Evolutionary conservation across 2,113 vertebrate genomes (phyloP), one percentile per base, ranked within the genome.

Genomic region (Accipiter virgatus): DNA sequence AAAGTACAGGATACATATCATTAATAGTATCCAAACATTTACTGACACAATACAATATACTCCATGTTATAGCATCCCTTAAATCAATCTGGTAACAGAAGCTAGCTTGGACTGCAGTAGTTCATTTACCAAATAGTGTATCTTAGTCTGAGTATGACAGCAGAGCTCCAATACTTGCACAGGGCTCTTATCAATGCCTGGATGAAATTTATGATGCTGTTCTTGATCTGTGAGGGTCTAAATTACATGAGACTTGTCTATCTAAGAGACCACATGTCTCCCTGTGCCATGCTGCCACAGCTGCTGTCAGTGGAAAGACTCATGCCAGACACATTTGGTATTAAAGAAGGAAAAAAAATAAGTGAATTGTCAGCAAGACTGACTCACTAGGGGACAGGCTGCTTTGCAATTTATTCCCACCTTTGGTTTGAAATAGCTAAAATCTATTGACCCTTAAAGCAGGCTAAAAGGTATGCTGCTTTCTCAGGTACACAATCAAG

Each of bases 331-430:
- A 93, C 13, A 63, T 61, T 82, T 73, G 48, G 25, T 80, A 95
- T 68, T 90, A 88, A 75, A 81, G 32, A 81, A 83, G 11, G 12
- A 66, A 67, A 77, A 84, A 53, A 53, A 53, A 59, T 25, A 55
- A 38, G 17, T 47, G 43, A 91, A 32, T 16, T 81, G 67, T 95
- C 66, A 95, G 79, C 59, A 82, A 74, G 66, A 74, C 43, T 87
- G 70, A 87, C 43, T 90, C 73, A 80, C 81, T 36, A 45, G 43
- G 58, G 70, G 70, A 91, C 58, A 91, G 61, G 43, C 13, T 79
- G 74, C 78, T 91, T 82, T 40, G 73, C 72, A 74, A 81, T 87
- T 93, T 90, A 96, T 78, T 94, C 62, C 70, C 53, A 90, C 48
- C 53, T 93, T 82, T 62, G 62, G 40, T 80, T 72, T 52, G 66